phyloP scores from a whole-genome alignment of 2,113 vertebrate genomes.

The Stomatorhinus ivindoensis region DNA sequence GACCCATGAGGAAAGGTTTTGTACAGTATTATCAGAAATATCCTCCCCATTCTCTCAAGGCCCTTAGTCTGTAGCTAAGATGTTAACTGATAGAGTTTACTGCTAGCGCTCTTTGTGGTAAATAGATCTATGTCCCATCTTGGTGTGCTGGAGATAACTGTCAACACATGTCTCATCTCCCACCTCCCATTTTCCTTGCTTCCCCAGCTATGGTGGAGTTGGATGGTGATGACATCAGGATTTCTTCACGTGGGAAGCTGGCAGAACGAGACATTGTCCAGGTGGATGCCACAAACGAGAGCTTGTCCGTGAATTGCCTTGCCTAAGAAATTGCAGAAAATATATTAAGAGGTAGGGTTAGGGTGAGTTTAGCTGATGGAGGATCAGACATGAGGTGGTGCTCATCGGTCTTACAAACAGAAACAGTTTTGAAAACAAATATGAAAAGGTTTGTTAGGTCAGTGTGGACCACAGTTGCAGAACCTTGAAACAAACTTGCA shows the following conservation, averaged over 20 bases:
- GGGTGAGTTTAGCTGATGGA: neutral
- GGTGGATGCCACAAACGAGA: conserved; percentile 55
- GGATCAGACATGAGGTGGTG: neutral
- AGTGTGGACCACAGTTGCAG: neutral
- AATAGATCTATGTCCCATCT: neutral
- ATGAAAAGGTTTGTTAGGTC: neutral
- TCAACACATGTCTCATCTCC: neutral
- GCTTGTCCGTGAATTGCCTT: neutral
- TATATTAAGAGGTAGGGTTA: neutral
- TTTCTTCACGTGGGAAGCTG: conserved; percentile 82
- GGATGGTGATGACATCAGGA: conserved; percentile 83
- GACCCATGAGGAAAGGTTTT: neutral
- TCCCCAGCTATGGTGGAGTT: conserved; percentile 85
- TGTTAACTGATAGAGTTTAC: neutral
- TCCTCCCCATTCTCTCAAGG: neutral
- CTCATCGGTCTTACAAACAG: neutral
- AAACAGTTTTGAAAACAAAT: neutral
- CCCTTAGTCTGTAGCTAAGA: neutral
- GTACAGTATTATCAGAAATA: neutral
- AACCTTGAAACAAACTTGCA: neutral
- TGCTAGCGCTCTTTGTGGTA: neutral
- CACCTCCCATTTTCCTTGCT: neutral
- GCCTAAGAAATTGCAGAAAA: neutral
- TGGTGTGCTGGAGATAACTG: neutral
- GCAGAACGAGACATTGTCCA: conserved; percentile 90